Percentiles rank a stretch among this genome's conserved stretches.
phyloP scores from a whole-genome alignment of 1,140 invertebrate genomes.

The Neodiprion virginianus region DNA sequence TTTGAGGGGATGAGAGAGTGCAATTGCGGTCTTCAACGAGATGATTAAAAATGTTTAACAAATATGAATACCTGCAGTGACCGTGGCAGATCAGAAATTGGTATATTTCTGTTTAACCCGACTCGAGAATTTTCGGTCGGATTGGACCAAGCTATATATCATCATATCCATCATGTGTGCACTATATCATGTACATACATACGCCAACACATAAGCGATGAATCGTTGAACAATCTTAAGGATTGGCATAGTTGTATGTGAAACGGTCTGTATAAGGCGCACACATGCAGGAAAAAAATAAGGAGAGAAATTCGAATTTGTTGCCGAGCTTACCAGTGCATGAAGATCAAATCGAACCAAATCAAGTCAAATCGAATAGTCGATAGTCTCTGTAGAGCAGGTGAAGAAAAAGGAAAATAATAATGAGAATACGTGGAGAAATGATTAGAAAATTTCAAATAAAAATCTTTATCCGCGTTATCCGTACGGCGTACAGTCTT shows the following conservation, averaged over 20 bases:
- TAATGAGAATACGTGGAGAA: neutral
- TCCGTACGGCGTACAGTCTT: neutral
- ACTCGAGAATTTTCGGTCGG: too few relatives aligned
- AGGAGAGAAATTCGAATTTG: neutral
- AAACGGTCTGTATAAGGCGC: neutral
- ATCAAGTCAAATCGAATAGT: slow-evolving; percentile 1
- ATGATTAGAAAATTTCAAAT: neutral
- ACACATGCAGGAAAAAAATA: neutral
- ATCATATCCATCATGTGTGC: too few relatives aligned
- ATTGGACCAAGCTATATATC: too few relatives aligned
- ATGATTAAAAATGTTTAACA: too few relatives aligned
- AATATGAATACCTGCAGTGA: too few relatives aligned
- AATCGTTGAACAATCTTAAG: neutral
- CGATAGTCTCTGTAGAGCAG: neutral
- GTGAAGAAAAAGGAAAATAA: neutral
- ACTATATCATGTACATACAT: too few relatives aligned
- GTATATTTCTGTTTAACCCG: too few relatives aligned
- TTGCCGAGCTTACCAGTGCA: neutral
- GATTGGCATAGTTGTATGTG: neutral
- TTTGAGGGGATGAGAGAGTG: too few relatives aligned
- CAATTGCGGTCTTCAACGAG: too few relatives aligned
- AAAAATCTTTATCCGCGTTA: neutral
- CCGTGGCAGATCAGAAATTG: too few relatives aligned
- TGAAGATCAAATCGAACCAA: neutral
- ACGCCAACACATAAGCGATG: neutral